These are phyloP conservation scores for Procavia capensis DNA, from an alignment of 2,113 vertebrate species.

Conservation along the genomic window DNA sequence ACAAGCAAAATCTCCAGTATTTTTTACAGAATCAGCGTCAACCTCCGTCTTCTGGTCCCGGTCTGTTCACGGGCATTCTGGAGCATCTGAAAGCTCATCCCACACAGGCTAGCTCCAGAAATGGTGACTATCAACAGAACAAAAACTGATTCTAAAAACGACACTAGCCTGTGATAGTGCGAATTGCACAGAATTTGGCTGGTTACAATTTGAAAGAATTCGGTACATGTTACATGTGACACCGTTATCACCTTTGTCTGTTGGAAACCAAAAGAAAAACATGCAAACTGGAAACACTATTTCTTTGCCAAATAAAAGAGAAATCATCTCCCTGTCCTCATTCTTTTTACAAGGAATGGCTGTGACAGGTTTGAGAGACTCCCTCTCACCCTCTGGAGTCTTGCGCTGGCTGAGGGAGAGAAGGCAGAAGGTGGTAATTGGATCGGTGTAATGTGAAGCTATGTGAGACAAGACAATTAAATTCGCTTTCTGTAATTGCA, in stretches of 20 bases:
- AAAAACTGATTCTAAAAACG: too few relatives aligned
- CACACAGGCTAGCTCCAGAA: conserved; percentile 53
- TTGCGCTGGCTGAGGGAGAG: conserved; percentile 69
- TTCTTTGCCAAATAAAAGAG: not conserved
- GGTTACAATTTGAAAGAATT: rapidly evolving
- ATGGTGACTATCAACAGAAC: not conserved
- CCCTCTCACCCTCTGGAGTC: conserved; percentile 50
- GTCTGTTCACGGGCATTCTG: conserved; percentile 29
- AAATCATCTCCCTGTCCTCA: not conserved
- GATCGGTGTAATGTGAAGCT: conserved; percentile 71
- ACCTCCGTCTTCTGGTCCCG: conserved; percentile 77
- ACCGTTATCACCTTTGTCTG: not conserved
- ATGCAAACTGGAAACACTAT: rapidly evolving
- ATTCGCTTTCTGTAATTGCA: conserved; percentile 88
- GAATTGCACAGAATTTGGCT: not conserved
- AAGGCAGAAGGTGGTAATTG: conserved; percentile 57
- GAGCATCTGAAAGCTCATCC: conserved; percentile 16
- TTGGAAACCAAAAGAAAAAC: not conserved
- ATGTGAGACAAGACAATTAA: conserved; percentile 75
- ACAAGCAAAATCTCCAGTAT: conserved; percentile 39
- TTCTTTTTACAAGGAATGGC: conserved; percentile 27
- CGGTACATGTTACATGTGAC: rapidly evolving
- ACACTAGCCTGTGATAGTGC: not conserved
- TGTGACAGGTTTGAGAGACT: conserved; percentile 52
- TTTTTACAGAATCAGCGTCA: conserved; percentile 62